Evolutionary conservation across 2,888 invertebrate species (phyloP).

Genomic region (Gibbula magus): DNA sequence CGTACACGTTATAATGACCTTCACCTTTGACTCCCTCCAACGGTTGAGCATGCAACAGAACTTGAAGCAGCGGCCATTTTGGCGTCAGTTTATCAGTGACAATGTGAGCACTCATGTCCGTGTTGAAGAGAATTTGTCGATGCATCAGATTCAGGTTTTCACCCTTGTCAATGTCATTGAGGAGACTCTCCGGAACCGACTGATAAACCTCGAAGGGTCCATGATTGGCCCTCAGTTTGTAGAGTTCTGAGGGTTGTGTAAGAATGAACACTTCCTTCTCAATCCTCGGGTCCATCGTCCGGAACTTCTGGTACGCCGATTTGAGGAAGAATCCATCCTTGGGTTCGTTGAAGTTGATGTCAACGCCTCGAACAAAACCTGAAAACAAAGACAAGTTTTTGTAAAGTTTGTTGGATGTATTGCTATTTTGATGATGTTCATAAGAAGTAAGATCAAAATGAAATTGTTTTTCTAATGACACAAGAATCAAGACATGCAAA

Average conservation of each 20-base stretch:
- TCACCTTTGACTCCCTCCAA: conserved; percentile 75
- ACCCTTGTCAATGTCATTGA: conserved; percentile 29
- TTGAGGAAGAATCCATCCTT: conserved; percentile 72
- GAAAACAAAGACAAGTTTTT: conserved; percentile 39
- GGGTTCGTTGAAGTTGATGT: conserved; percentile 67
- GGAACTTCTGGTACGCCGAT: conserved; percentile 75
- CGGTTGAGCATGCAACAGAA: conserved; percentile 87
- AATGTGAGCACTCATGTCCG: conserved; percentile 94
- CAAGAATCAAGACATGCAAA: too few relatives aligned
- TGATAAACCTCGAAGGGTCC: conserved; percentile 97
- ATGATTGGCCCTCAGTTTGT: conserved; percentile 92
- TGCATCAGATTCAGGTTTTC: conserved; percentile 42
- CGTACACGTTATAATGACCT: conserved; percentile 36
- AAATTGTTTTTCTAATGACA: too few relatives aligned
- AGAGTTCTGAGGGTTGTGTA: conserved; percentile 91
- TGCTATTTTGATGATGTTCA: too few relatives aligned
- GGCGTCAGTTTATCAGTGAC: conserved; percentile 90
- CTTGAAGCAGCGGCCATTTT: conserved; percentile 92
- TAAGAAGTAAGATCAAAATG: too few relatives aligned
- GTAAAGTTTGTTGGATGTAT: too few relatives aligned
- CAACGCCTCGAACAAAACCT: conserved; percentile 58
- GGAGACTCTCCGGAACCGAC: conserved; percentile 85
- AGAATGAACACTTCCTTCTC: conserved; percentile 93
- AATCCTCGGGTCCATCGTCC: conserved; percentile 54
- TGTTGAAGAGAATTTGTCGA: conserved; percentile 58